Evolutionary conservation across 2,888 invertebrate genomes (phyloP).

Genomic region (Smittia aterrima): DNA sequence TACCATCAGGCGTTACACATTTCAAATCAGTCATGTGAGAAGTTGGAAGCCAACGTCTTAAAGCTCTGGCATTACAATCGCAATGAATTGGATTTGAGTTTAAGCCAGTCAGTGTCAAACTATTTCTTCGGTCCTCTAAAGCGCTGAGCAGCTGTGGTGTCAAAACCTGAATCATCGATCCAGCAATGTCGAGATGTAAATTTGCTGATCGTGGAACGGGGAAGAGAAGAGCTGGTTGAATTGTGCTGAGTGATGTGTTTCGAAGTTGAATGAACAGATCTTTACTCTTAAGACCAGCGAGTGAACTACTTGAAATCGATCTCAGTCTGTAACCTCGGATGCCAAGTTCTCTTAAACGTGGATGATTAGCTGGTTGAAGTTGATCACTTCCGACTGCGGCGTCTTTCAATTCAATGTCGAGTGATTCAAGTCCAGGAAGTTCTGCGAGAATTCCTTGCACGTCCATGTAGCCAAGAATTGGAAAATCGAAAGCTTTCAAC

Average conservation of each 20-base stretch:
- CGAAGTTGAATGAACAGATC: slow-evolving; percentile 69
- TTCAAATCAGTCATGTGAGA: slow-evolving; percentile 62
- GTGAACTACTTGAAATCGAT: slow-evolving; percentile 76
- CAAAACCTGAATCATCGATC: slow-evolving; percentile 72
- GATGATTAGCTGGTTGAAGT: slow-evolving; percentile 73
- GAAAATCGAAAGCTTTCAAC: slow-evolving; percentile 71
- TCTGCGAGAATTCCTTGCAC: slow-evolving; percentile 79
- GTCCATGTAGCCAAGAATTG: slow-evolving; percentile 79
- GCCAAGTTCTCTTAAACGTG: slow-evolving; percentile 70
- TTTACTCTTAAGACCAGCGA: slow-evolving; percentile 76
- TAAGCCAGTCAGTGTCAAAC: slow-evolving; percentile 71
- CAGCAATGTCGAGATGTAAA: slow-evolving; percentile 73
- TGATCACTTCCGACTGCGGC: slow-evolving; percentile 77
- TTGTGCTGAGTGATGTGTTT: slow-evolving; percentile 73
- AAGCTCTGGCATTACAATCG: slow-evolving; percentile 77
- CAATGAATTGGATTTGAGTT: slow-evolving; percentile 79
- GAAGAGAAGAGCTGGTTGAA: slow-evolving; percentile 81
- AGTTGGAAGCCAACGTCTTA: slow-evolving; percentile 73
- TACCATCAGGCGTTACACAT: slow-evolving; percentile 68
- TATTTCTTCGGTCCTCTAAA: slow-evolving; percentile 76
- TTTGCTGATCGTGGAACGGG: slow-evolving; percentile 83
- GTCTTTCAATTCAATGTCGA: slow-evolving; percentile 86
- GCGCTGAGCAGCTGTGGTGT: slow-evolving; percentile 76
- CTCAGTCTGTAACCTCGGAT: slow-evolving; percentile 72
- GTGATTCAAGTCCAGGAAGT: slow-evolving; percentile 68